These are phyloP conservation scores for Gasterosteus aculeatus DNA, from an alignment of 2,113 vertebrate genomes.

Conservation along the genomic window DNA sequence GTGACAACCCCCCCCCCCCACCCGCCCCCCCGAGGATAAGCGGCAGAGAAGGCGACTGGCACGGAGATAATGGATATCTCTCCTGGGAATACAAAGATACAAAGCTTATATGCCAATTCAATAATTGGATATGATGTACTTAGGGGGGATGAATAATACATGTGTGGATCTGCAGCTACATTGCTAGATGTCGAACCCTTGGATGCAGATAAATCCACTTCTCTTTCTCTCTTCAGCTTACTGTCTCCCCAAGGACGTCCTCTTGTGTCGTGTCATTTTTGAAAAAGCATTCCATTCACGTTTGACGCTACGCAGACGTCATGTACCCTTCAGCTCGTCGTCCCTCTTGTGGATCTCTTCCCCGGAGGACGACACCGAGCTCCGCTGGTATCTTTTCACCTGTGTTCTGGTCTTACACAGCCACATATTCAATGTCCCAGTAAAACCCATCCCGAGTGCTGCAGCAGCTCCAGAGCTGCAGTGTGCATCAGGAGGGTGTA, in stretches of 20 bases:
- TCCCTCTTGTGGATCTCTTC: conserved; percentile 17
- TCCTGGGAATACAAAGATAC: conserved; percentile 1
- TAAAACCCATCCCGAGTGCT: neutral
- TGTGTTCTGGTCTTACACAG: neutral
- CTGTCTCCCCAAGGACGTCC: conserved; percentile 13
- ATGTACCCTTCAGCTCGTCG: conserved; percentile 7
- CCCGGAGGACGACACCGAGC: neutral
- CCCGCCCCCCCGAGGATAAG: no score
- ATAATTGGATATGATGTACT: neutral
- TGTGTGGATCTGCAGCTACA: conserved; percentile 33
- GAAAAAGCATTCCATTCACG: conserved; percentile 34
- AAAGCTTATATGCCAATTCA: conserved; percentile 10
- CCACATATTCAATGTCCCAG: conserved; percentile 11
- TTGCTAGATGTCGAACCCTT: conserved; percentile 4
- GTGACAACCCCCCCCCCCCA: no score
- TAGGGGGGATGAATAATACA: conserved; percentile 6
- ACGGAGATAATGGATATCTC: neutral
- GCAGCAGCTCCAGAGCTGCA: neutral
- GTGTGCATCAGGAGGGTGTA: neutral
- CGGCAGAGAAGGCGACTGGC: no score
- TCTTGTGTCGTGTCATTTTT: conserved; percentile 28
- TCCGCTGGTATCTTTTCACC: neutral
- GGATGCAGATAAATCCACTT: conserved; percentile 23
- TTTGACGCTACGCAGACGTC: conserved; percentile 27
- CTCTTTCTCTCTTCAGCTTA: conserved; percentile 20